These are phyloP conservation scores for Euglossa dilemma DNA, from an alignment of 1,140 invertebrate genomes.

Conservation along the genomic window DNA sequence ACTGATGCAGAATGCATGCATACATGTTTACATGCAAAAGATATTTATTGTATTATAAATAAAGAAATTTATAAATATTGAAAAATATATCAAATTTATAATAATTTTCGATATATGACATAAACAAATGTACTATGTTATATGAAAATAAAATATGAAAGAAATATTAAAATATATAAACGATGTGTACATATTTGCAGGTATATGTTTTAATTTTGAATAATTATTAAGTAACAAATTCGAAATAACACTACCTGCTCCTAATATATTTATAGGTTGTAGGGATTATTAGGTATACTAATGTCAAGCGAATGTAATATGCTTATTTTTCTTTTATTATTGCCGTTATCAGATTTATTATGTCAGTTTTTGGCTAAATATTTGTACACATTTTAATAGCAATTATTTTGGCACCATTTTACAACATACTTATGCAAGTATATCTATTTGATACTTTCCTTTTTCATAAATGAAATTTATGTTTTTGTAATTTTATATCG, in stretches of 20 bases:
- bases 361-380: conserved; percentile 65
- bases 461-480: conserved; percentile 46
- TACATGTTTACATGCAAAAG: conserved; percentile 62
- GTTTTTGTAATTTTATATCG: conserved; percentile 53
- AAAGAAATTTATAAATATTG: conserved; percentile 51
- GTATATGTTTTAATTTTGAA: conserved; percentile 30
- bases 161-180: neutral
- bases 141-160: conserved; percentile 28
- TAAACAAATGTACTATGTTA: conserved; percentile 29
- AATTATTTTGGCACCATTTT: conserved; percentile 71
- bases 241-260: conserved; percentile 6
- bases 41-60: conserved; percentile 48
- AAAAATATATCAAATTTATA: conserved; percentile 44
- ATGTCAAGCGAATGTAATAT: conserved; percentile 35
- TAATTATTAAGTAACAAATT: conserved; percentile 19
- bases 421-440: conserved; percentile 49
- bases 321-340: conserved; percentile 55
- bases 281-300: conserved; percentile 39
- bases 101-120: conserved; percentile 32
- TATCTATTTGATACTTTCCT: conserved; percentile 52
- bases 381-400: conserved; percentile 69
- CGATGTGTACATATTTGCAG: conserved; percentile 2
- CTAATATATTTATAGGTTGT: conserved; percentile 22
- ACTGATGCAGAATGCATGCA: conserved; percentile 61
- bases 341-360: conserved; percentile 58